A percentile compares a stretch with the other conserved stretches of the same genome.
Conservation (phyloP, 2,797 vertebrate species). For the Arrhamphus sclerolepis region DNA sequence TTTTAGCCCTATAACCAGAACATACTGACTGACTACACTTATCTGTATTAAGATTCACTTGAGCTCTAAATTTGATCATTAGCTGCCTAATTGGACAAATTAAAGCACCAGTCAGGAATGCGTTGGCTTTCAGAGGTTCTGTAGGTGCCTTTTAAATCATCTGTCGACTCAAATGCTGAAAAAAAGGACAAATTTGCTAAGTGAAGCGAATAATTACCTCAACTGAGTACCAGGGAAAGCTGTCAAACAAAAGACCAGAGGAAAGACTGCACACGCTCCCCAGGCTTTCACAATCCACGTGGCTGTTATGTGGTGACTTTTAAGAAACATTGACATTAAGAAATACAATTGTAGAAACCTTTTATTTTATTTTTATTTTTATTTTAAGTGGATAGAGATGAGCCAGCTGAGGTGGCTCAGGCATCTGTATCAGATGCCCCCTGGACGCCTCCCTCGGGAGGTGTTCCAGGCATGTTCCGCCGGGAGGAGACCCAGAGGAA, state of each 20-base stretch:
- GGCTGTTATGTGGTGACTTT: too few species aligned
- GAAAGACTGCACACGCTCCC: neutral
- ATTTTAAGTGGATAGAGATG: too few species aligned
- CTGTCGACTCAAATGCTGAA: slow-evolving; percentile 69
- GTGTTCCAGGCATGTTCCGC: too few species aligned
- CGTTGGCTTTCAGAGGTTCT: slow-evolving; percentile 71
- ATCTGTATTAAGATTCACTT: slow-evolving; percentile 78
- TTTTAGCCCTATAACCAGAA: slow-evolving; percentile 33
- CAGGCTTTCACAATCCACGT: too few species aligned
- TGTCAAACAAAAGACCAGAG: slow-evolving; percentile 70
- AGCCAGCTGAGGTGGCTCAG: too few species aligned
- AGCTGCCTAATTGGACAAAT: slow-evolving; percentile 81
- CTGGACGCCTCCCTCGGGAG: too few species aligned
- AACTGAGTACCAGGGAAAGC: slow-evolving; percentile 66
- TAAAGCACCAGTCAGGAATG: slow-evolving; percentile 73
- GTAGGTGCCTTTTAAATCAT: slow-evolving; percentile 80
- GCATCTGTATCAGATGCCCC: too few species aligned
- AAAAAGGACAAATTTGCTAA: slow-evolving; percentile 79
- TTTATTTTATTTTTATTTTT: too few species aligned
- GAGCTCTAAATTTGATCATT: slow-evolving; percentile 81
- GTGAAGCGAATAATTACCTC: slow-evolving; percentile 80
- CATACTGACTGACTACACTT: slow-evolving; percentile 43
- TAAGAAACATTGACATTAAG: too few species aligned
- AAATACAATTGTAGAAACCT: too few species aligned
- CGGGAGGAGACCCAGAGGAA: too few species aligned